Evolutionary conservation across 2,113 vertebrate species (phyloP).

Genomic region (Chlorodrepanis virens): DNA sequence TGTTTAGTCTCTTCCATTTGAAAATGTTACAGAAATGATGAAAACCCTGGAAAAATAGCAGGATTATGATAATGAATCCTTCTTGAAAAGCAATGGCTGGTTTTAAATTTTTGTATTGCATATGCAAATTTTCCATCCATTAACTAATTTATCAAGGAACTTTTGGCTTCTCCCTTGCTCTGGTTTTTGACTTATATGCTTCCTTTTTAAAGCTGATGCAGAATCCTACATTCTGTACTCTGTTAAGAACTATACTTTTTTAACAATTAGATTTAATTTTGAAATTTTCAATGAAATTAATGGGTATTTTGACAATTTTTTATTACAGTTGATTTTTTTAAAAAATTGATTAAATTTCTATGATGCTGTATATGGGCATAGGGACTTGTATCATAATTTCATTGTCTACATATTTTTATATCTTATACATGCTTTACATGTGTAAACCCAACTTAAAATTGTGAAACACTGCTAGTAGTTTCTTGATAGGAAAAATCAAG

Average conservation of each 20-base stretch:
- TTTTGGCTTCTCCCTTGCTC: not conserved
- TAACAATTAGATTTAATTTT: not conserved
- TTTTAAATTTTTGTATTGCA: not conserved
- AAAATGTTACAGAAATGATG: not conserved
- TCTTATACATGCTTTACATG: fast-evolving
- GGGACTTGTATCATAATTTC: not conserved
- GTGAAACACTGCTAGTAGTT: not conserved
- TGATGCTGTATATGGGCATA: not conserved
- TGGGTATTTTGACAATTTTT: not conserved
- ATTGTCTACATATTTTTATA: not conserved
- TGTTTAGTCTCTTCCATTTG: not conserved
- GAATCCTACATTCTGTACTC: not conserved
- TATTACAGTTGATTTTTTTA: not conserved
- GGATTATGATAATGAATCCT: not conserved
- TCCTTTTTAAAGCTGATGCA: not conserved
- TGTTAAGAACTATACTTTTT: not conserved
- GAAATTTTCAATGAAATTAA: not conserved
- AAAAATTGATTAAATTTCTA: not conserved
- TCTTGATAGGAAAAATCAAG: not conserved
- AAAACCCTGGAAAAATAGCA: not conserved
- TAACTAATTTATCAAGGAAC: not conserved
- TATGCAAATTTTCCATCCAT: not conserved
- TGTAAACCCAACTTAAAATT: not conserved
- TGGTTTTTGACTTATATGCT: not conserved
- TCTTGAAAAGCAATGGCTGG: not conserved